Evolutionary conservation across 2,888 invertebrate species (phyloP).

Genomic region (Bombylius major): DNA sequence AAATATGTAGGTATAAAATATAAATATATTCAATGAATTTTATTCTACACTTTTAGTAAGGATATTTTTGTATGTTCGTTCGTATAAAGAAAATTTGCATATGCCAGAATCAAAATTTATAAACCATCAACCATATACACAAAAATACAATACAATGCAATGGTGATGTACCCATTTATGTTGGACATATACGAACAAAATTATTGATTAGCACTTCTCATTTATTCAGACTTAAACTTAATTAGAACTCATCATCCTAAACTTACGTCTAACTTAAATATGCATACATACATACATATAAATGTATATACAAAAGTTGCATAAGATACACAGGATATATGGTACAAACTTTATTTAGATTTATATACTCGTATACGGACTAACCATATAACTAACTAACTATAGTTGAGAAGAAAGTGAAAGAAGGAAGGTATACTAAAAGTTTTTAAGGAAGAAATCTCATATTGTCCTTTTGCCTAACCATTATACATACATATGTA

Average conservation of each 20-base stretch:
- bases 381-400: too few species aligned
- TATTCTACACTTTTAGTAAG: slow-evolving; percentile 4
- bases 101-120: slow-evolving; percentile 13
- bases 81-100: slow-evolving; percentile 13
- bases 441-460: slow-evolving; percentile 9
- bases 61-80: slow-evolving; percentile 3
- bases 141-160: background rate
- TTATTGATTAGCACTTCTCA: slow-evolving; percentile 16
- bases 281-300: background rate
- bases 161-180: slow-evolving; percentile 9
- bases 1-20: too few species aligned
- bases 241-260: slow-evolving; percentile 15
- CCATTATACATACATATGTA: too few species aligned
- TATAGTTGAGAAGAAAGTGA: background rate
- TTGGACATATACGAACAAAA: slow-evolving; percentile 14
- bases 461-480: background rate
- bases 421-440: background rate
- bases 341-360: too few species aligned
- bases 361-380: too few species aligned
- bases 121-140: too few species aligned
- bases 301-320: background rate
- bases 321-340: too few species aligned
- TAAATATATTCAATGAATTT: too few species aligned
- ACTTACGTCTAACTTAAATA: slow-evolving; percentile 6
- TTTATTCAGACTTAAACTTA: slow-evolving; percentile 16